phyloP scores from a whole-genome alignment of 2,888 invertebrate species.

The Dryobotodes eremita region DNA sequence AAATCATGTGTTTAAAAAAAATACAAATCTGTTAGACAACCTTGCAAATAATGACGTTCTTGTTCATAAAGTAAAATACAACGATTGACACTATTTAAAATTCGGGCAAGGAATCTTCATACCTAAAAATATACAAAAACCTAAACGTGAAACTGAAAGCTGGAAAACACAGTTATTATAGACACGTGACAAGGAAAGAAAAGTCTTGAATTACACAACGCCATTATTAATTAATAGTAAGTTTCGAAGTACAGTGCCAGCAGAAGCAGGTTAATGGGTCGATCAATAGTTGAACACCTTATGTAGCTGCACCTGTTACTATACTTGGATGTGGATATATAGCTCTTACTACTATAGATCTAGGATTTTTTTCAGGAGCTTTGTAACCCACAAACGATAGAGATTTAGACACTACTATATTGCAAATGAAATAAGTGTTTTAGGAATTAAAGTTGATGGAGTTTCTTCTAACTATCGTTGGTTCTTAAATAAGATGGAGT shows the following conservation, averaged over 20 bases:
- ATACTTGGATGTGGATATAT: constrained; percentile 50
- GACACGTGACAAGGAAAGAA: constrained; percentile 37
- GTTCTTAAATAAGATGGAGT: background rate
- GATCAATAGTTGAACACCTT: constrained; percentile 66
- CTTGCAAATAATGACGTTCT: background rate
- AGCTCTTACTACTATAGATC: background rate
- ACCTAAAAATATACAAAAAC: background rate
- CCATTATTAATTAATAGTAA: constrained; percentile 64
- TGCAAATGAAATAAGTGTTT: background rate
- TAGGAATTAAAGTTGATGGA: background rate
- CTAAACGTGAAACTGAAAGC: constrained; percentile 30
- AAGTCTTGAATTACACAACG: constrained; percentile 44
- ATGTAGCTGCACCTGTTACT: constrained; percentile 53
- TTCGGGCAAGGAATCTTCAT: background rate
- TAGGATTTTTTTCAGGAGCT: background rate
- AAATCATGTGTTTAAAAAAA: background rate
- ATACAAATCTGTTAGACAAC: background rate
- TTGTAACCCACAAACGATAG: background rate
- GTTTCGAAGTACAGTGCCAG: constrained; percentile 40
- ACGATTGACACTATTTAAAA: background rate
- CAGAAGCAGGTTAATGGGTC: constrained; percentile 72
- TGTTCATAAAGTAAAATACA: background rate
- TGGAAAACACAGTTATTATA: constrained; percentile 43
- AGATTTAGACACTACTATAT: background rate
- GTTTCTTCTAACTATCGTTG: background rate